phyloP scores from a whole-genome alignment of 2,888 invertebrate species.

The Prionchulus punctatus region DNA sequence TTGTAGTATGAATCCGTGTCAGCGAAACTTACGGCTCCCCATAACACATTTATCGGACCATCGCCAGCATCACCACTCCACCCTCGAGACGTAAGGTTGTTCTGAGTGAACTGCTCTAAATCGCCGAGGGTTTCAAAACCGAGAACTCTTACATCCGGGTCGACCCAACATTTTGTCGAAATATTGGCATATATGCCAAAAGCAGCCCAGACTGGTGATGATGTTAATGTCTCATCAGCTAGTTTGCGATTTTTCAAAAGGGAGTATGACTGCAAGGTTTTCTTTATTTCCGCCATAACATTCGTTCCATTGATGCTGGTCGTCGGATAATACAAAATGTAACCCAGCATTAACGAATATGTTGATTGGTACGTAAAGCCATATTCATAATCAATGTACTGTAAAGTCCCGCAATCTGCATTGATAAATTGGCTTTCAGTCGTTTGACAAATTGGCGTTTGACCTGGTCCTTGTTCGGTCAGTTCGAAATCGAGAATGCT shows the following conservation, averaged over 20 bases:
- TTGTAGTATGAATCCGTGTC: not conserved
- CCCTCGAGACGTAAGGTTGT: too few species aligned
- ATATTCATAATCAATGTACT: not conserved
- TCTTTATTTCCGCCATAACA: not conserved
- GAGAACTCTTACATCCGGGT: not conserved
- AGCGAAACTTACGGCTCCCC: not conserved
- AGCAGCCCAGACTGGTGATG: too few species aligned
- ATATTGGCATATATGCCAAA: too few species aligned
- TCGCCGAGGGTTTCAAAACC: not conserved
- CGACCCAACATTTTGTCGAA: not conserved
- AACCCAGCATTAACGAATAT: not conserved
- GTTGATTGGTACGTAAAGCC: too few species aligned
- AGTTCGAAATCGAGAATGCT: too few species aligned
- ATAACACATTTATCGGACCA: not conserved
- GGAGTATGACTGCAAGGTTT: too few species aligned
- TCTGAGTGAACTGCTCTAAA: not conserved
- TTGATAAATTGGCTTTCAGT: too few species aligned
- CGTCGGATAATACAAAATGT: not conserved
- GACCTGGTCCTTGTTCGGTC: too few species aligned
- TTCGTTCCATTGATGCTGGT: not conserved
- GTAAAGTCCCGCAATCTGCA: not conserved
- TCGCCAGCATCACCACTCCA: not conserved
- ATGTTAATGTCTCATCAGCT: too few species aligned
- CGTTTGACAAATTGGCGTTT: too few species aligned
- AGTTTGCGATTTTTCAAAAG: too few species aligned